Evolutionary conservation across 2,113 vertebrate genomes (phyloP).

Genomic region (Numenius arquata): DNA sequence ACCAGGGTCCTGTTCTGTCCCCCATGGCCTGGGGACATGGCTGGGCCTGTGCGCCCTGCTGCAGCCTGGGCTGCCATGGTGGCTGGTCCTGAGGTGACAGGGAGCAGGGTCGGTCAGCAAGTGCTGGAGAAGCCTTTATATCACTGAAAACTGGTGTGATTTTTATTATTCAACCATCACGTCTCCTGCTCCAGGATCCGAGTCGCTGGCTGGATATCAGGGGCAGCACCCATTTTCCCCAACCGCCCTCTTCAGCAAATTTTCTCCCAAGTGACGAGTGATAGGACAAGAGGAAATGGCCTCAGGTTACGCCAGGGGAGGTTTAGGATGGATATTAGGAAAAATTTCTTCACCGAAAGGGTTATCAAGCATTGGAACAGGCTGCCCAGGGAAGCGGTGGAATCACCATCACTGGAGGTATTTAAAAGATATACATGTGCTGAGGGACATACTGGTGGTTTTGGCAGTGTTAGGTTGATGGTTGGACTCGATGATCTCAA

Average conservation of each 20-base stretch:
- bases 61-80: background rate
- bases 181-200: background rate
- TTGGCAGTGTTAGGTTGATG: background rate
- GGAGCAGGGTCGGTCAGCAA: background rate
- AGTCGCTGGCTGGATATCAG: rapidly evolving
- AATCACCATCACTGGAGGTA: no score
- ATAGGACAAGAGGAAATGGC: no score
- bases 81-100: background rate
- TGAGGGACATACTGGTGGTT: background rate
- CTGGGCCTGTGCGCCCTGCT: rapidly evolving
- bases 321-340: background rate
- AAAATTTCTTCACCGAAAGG: no score
- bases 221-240: background rate
- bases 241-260: background rate
- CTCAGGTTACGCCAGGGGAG: no score
- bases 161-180: background rate
- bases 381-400: no score
- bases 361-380: no score
- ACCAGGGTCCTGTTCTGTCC: background rate
- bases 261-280: background rate
- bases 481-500: background rate
- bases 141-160: background rate
- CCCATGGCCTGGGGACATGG: rapidly evolving
- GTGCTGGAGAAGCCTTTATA: background rate
- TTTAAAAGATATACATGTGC: background rate